phyloP scores from a whole-genome alignment of 2,113 vertebrate genomes.

The Mustelus asterias region DNA sequence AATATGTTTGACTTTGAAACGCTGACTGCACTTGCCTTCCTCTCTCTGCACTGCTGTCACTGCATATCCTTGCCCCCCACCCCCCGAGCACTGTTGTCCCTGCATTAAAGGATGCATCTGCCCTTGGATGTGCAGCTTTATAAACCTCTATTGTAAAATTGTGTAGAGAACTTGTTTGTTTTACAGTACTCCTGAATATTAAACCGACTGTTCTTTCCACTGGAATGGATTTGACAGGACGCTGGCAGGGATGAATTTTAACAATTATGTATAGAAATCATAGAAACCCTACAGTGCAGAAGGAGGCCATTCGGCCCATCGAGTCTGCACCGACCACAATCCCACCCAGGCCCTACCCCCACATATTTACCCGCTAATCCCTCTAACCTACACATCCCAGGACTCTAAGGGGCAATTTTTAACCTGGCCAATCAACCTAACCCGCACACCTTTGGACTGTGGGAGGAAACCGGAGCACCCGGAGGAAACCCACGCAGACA shows the following conservation, averaged over 20 bases:
- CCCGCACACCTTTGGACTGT: no score
- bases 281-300: no score
- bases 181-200: slow-evolving; percentile 9
- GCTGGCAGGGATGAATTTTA: neutral
- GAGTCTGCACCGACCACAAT: no score
- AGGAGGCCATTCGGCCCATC: no score
- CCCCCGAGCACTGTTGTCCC: neutral
- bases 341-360: no score
- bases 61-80: neutral
- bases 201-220: neutral
- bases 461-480: no score
- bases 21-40: neutral
- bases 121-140: neutral
- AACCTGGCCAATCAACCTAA: no score
- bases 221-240: neutral
- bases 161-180: neutral
- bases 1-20: neutral
- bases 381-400: no score
- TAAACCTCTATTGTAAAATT: slow-evolving; percentile 5
- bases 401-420: no score
- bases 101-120: slow-evolving; percentile 11
- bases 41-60: slow-evolving; percentile 30
- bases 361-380: no score
- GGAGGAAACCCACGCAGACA: no score
- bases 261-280: neutral